Percentiles rank a stretch among this genome's conserved stretches.
phyloP scores from a whole-genome alignment of 2,113 vertebrate species.

The Grantiella picta region DNA sequence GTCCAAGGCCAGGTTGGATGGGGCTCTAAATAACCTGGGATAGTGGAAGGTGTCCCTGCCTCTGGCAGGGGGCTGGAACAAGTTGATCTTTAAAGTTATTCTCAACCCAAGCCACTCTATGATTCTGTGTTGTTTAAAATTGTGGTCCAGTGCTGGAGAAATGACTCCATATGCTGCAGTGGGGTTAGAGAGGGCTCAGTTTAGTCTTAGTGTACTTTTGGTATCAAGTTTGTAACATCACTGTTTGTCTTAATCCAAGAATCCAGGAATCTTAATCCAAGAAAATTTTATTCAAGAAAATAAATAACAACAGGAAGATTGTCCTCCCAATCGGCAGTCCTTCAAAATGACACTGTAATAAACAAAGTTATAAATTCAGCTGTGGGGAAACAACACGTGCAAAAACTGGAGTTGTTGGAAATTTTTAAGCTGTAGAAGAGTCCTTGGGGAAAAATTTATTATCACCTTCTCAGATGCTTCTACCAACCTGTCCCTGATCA shows the following conservation, averaged over 20 bases:
- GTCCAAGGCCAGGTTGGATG: neutral
- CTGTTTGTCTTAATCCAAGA: neutral
- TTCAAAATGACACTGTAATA: neutral
- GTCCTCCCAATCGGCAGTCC: neutral
- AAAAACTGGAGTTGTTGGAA: neutral
- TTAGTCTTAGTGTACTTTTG: neutral
- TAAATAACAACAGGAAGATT: neutral
- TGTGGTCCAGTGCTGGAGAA: neutral
- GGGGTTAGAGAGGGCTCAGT: neutral
- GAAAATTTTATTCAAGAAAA: neutral
- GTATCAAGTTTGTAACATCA: neutral
- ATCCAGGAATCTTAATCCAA: neutral
- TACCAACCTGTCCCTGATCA: neutral
- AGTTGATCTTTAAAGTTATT: neutral
- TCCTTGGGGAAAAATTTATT: neutral
- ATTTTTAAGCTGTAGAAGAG: neutral
- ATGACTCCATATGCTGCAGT: accelerated
- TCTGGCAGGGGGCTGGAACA: neutral
- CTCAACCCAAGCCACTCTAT: neutral
- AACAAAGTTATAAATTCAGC: neutral
- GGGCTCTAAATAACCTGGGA: accelerated
- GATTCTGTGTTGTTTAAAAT: neutral
- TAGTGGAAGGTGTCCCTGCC: neutral
- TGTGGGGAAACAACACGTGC: neutral
- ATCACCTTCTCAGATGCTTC: neutral